phyloP scores from a whole-genome alignment of 1,140 invertebrate species.

The Diprion similis region DNA sequence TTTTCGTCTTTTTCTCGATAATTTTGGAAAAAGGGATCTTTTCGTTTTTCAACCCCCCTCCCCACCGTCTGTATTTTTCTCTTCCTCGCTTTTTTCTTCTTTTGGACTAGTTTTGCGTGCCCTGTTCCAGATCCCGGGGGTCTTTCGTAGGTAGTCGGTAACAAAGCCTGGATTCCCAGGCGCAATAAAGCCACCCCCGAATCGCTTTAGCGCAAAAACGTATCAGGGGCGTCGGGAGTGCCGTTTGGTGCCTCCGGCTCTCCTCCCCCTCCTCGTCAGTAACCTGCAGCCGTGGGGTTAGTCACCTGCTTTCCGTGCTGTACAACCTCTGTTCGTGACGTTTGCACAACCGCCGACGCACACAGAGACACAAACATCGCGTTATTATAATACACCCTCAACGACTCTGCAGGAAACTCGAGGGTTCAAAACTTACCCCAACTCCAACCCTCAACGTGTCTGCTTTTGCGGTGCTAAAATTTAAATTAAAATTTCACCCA shows the following conservation, averaged over 20 bases:
- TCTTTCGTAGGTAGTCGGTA: constrained; percentile 35
- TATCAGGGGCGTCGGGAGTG: constrained; percentile 27
- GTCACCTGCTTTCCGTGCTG: no score
- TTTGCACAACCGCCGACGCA: no score
- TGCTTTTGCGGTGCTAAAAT: background rate
- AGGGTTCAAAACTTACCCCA: no score
- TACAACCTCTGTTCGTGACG: no score
- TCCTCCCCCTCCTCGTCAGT: background rate
- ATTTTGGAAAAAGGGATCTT: background rate
- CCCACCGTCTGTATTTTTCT: constrained; percentile 15
- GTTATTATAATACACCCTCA: no score
- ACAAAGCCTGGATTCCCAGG: constrained; percentile 54
- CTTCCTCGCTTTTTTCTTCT: background rate
- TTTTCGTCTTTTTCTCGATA: constrained; percentile 13
- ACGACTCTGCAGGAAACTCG: no score
- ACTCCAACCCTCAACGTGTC: no score
- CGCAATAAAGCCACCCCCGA: constrained; percentile 46
- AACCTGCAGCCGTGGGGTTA: background rate
- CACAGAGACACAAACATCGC: no score
- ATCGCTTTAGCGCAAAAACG: constrained; percentile 37
- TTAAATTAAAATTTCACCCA: background rate
- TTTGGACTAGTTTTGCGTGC: constrained; percentile 20
- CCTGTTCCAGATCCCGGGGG: constrained; percentile 17
- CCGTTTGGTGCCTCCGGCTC: background rate
- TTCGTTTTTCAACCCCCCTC: background rate